phyloP scores from a whole-genome alignment of 2,797 vertebrate species.

The Otus scops region DNA sequence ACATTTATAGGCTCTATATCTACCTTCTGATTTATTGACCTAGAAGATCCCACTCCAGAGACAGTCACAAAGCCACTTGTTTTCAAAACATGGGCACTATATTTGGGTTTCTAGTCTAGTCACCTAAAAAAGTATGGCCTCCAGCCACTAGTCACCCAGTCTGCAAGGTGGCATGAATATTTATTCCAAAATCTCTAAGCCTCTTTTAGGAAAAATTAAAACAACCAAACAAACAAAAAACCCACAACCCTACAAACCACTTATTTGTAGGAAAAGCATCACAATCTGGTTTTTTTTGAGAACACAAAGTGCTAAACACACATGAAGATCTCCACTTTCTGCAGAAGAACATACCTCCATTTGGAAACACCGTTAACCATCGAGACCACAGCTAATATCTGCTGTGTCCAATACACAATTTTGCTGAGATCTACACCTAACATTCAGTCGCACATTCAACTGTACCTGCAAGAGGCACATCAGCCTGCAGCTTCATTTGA shows the following conservation, averaged over 20 bases:
- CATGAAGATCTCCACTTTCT: background rate
- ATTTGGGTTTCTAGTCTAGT: background rate
- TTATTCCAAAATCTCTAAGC: background rate
- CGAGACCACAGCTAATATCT: background rate
- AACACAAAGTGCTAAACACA: background rate
- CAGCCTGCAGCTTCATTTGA: background rate
- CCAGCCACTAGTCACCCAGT: background rate
- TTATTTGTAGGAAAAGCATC: background rate
- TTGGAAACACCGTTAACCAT: background rate
- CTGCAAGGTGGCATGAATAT: background rate
- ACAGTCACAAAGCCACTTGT: background rate
- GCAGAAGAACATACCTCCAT: background rate
- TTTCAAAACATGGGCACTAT: background rate
- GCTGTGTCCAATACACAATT: background rate
- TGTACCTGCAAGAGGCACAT: background rate
- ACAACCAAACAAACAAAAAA: background rate
- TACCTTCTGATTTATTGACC: background rate
- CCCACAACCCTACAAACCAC: background rate
- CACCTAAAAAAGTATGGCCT: background rate
- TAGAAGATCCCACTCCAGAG: background rate
- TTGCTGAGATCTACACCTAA: background rate
- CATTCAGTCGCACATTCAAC: rapidly evolving
- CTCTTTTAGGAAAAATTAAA: background rate
- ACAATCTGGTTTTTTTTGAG: rapidly evolving
- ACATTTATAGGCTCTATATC: background rate